A percentile compares a stretch with the other conserved stretches of the same genome.
Evolutionary conservation across 2,888 invertebrate genomes (phyloP).

Genomic region (Sepioteuthis lessoniana): DNA sequence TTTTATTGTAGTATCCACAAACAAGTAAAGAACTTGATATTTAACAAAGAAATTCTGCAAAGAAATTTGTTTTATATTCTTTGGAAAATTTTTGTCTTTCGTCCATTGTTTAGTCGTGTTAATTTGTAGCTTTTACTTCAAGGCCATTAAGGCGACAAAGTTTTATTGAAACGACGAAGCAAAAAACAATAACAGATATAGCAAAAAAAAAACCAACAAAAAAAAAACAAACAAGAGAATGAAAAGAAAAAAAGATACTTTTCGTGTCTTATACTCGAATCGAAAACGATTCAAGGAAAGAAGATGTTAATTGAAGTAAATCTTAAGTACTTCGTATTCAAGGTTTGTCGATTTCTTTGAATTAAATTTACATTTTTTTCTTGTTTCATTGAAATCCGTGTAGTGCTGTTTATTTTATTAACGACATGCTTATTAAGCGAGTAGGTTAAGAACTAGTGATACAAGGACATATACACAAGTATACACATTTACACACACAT

Average conservation of each 20-base stretch:
- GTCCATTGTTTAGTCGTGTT: background rate
- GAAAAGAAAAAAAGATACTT: background rate
- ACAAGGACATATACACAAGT: no score
- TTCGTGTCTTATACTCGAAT: background rate
- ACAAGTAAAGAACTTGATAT: background rate
- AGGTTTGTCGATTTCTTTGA: background rate
- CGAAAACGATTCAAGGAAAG: background rate
- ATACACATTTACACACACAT: background rate
- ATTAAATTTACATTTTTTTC: background rate
- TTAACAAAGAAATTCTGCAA: background rate
- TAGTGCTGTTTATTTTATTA: background rate
- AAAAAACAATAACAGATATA: background rate
- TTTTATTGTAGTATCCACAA: background rate
- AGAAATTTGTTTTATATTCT: background rate
- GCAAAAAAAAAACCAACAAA: no score
- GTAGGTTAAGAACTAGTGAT: background rate
- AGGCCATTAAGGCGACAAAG: background rate
- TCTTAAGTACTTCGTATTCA: background rate
- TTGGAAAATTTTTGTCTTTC: background rate
- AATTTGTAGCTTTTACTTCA: background rate
- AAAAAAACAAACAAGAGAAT: background rate
- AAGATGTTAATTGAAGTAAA: background rate
- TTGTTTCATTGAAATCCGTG: background rate
- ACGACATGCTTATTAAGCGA: background rate
- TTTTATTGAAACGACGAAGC: background rate